phyloP scores from a whole-genome alignment of 2,113 vertebrate genomes.

The Smithornis capensis region DNA sequence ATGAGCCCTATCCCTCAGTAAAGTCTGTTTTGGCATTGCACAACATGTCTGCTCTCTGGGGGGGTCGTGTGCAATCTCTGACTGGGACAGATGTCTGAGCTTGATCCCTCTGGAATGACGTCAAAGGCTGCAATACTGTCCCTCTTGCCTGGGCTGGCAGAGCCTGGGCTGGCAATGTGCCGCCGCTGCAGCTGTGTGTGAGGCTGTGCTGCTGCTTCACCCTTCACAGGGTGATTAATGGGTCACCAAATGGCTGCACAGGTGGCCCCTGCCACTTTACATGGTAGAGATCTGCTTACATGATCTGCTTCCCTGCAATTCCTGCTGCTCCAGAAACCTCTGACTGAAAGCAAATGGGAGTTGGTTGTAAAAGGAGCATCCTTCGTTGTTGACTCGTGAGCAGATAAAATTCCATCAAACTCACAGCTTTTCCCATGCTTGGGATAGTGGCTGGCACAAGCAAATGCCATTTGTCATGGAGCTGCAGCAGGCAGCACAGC shows the following conservation, averaged over 20 bases:
- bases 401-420: background rate
- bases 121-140: slow-evolving; percentile 40
- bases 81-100: slow-evolving; percentile 28
- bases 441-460: background rate
- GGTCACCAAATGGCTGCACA: background rate
- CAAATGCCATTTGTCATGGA: background rate
- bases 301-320: background rate
- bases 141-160: background rate
- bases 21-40: background rate
- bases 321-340: background rate
- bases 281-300: fast-evolving
- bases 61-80: background rate
- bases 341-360: background rate
- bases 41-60: background rate
- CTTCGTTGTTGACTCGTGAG: fast-evolving
- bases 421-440: fast-evolving
- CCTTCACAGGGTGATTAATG: fast-evolving
- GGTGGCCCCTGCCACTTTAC: background rate
- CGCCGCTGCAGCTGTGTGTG: background rate
- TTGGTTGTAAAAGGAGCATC: background rate
- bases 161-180: background rate
- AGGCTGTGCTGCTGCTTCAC: fast-evolving
- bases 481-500: background rate
- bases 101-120: slow-evolving; percentile 30
- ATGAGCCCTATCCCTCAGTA: background rate